These are phyloP conservation scores for Achroia grisella DNA, from an alignment of 1,140 invertebrate genomes.

Conservation along the genomic window DNA sequence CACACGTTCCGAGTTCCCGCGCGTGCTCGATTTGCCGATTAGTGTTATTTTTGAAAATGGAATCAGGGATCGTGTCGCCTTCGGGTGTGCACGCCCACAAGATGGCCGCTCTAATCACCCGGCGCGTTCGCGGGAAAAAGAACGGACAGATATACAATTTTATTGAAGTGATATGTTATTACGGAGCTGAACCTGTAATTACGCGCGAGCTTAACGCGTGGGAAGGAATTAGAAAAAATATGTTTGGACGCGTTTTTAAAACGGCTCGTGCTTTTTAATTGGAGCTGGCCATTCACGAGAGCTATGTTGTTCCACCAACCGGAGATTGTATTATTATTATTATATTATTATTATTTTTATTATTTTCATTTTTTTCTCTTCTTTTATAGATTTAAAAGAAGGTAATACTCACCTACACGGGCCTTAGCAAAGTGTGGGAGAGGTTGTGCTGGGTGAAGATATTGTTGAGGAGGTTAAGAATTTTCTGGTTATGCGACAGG, in stretches of 20 bases:
- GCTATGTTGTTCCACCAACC: conserved; percentile 35
- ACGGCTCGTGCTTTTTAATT: conserved; percentile 66
- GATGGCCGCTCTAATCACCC: conserved; percentile 67
- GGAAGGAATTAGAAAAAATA: conserved; percentile 66
- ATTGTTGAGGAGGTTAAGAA: too few relatives aligned
- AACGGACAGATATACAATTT: conserved; percentile 70
- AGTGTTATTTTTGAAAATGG: conserved; percentile 70
- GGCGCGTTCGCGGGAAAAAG: conserved; percentile 51
- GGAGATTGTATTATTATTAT: conserved; percentile 18
- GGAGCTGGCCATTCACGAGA: conserved; percentile 46
- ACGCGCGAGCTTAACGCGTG: conserved; percentile 61
- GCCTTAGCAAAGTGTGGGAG: too few relatives aligned
- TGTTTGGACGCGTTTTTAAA: conserved; percentile 32
- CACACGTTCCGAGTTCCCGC: conserved; percentile 57
- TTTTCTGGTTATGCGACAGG: too few relatives aligned
- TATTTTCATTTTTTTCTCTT: too few relatives aligned
- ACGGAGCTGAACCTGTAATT: conserved; percentile 65
- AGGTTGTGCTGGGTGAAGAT: too few relatives aligned
- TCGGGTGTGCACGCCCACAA: conserved; percentile 63
- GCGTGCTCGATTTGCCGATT: conserved; percentile 65
- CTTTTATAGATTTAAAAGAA: too few relatives aligned
- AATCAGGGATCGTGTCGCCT: conserved; percentile 66
- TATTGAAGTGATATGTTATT: conserved; percentile 71
- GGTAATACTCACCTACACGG: too few relatives aligned
- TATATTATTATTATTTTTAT: too few relatives aligned